Conservation (phyloP, 2,888 invertebrate species). For the Agrypnus murinus region DNA sequence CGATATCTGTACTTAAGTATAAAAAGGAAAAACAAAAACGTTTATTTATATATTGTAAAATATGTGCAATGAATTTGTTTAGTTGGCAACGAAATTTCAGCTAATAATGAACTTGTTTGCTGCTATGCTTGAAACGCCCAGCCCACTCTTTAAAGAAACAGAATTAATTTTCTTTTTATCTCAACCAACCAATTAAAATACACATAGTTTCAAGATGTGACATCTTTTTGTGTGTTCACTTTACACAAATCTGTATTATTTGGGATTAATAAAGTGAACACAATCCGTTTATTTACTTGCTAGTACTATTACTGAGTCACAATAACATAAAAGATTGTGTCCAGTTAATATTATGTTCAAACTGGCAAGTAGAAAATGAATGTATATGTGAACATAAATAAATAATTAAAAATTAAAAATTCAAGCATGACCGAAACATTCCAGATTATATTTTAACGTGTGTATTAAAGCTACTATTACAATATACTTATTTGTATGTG, state of each 20-base stretch:
- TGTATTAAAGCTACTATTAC: slow-evolving; percentile 56
- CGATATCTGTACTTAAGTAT: slow-evolving; percentile 65
- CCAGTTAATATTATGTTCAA: too few relatives aligned
- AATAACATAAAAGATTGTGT: background rate
- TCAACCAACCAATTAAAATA: background rate
- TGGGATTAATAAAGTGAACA: slow-evolving; percentile 29
- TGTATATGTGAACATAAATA: slow-evolving; percentile 35
- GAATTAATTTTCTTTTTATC: background rate
- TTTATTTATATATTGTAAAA: slow-evolving; percentile 62
- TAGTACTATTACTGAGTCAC: slow-evolving; percentile 8
- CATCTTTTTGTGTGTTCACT: background rate
- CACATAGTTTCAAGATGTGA: slow-evolving; percentile 8
- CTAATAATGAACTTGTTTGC: slow-evolving; percentile 63
- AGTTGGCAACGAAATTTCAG: slow-evolving; percentile 67
- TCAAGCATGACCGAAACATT: slow-evolving; percentile 43
- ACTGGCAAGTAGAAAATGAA: slow-evolving; percentile 25
- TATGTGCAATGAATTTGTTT: slow-evolving; percentile 67
- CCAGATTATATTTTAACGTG: slow-evolving; percentile 49
- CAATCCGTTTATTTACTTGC: slow-evolving; percentile 18
- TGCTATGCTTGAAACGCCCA: slow-evolving; percentile 55
- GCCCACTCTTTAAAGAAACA: slow-evolving; percentile 18
- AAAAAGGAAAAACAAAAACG: slow-evolving; percentile 46
- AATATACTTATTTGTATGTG: slow-evolving; percentile 68
- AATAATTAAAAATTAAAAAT: slow-evolving; percentile 29
- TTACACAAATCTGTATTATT: slow-evolving; percentile 25